Evolutionary conservation across 2,888 invertebrate genomes (phyloP).

Genomic region (Hemithea aestivaria): DNA sequence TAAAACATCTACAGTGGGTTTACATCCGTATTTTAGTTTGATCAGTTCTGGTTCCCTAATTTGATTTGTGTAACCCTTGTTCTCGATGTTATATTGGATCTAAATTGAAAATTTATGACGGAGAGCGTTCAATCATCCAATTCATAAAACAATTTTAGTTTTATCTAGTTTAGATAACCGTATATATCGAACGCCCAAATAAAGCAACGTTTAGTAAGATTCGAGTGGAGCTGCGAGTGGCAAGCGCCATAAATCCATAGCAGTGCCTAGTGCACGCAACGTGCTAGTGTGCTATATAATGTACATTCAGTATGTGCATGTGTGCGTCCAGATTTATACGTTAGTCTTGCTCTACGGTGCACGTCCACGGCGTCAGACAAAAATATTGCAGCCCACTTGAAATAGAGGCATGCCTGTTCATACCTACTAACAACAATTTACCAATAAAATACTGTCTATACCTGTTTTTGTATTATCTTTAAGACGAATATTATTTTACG

Average conservation of each 20-base stretch:
- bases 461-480: too few species aligned
- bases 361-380: slow-evolving; percentile 44
- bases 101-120: background rate
- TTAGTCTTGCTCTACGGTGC: slow-evolving; percentile 47
- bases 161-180: background rate
- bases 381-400: slow-evolving; percentile 39
- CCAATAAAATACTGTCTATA: too few species aligned
- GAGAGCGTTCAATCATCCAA: slow-evolving; percentile 12
- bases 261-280: slow-evolving; percentile 55
- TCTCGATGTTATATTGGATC: background rate
- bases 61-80: slow-evolving; percentile 3
- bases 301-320: slow-evolving; percentile 32
- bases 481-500: too few species aligned
- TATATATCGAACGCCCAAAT: background rate
- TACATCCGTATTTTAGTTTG: slow-evolving; percentile 29
- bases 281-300: slow-evolving; percentile 17
- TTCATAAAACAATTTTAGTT: slow-evolving; percentile 20
- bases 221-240: slow-evolving; percentile 47
- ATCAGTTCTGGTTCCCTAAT: slow-evolving; percentile 15
- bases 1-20: slow-evolving; percentile 27
- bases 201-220: slow-evolving; percentile 37
- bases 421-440: too few species aligned
- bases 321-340: slow-evolving; percentile 56
- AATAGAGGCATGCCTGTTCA: slow-evolving; percentile 21
- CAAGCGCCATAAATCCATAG: slow-evolving; percentile 51